Conservation (phyloP, 2,888 invertebrate species). For the Pherbina coryleti region DNA sequence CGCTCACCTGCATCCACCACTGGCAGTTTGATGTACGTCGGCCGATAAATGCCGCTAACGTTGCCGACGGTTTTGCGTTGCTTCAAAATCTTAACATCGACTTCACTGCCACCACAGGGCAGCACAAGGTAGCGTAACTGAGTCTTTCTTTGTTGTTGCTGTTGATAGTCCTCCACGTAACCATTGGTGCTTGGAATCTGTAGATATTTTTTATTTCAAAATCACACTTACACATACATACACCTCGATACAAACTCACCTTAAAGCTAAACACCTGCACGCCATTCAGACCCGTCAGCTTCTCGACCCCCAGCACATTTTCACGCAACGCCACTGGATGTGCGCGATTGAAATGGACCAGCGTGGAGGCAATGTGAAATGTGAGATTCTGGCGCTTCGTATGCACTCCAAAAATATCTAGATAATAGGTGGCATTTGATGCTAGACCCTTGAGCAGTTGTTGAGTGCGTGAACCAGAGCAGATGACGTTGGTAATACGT, state of each 20-base stretch:
- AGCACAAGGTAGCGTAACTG: slow-evolving; percentile 70
- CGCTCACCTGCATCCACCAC: slow-evolving; percentile 66
- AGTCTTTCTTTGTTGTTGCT: not conserved
- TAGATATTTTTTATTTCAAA: not conserved
- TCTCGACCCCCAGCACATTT: slow-evolving; percentile 70
- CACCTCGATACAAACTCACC: slow-evolving; percentile 60
- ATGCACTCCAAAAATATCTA: slow-evolving; percentile 68
- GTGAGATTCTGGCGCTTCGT: slow-evolving; percentile 66
- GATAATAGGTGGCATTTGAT: slow-evolving; percentile 63
- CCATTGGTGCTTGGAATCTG: slow-evolving; percentile 37
- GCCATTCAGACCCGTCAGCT: slow-evolving; percentile 71
- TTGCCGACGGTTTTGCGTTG: slow-evolving; percentile 65
- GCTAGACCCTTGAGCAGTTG: slow-evolving; percentile 62
- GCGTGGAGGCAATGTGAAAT: slow-evolving; percentile 60
- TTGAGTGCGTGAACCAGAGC: slow-evolving; percentile 66
- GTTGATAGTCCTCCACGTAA: not conserved
- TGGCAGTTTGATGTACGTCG: slow-evolving; percentile 69
- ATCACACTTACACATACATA: not conserved
- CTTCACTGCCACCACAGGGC: slow-evolving; percentile 72
- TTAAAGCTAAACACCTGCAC: slow-evolving; percentile 73
- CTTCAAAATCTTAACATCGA: slow-evolving; percentile 70
- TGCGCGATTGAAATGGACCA: slow-evolving; percentile 66
- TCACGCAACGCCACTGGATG: slow-evolving; percentile 69
- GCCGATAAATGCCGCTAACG: slow-evolving; percentile 69
- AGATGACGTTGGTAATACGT: slow-evolving; percentile 61